Conservation (phyloP, 2,797 vertebrate species). For the Rhinichthys osculus region DNA sequence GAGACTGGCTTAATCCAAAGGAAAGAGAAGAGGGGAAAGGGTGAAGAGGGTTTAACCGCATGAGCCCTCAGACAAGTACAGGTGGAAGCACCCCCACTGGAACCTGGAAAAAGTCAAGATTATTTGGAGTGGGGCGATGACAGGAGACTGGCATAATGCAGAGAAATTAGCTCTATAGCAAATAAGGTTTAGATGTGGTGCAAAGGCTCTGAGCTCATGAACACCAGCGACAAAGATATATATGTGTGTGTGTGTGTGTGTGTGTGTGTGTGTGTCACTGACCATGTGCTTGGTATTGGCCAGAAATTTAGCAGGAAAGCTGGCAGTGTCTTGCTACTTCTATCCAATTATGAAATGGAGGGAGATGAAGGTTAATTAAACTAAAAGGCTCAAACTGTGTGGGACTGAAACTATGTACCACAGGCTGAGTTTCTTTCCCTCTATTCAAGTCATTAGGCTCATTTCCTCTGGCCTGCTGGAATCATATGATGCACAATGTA, state of each 20-base stretch:
- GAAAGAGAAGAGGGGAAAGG: conserved; percentile 32
- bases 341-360: conserved; percentile 48
- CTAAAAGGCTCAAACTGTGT: conserved; percentile 43
- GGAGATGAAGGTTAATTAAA: conserved; percentile 56
- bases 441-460: conserved; percentile 37
- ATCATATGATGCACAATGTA: conserved; percentile 22
- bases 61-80: conserved; percentile 57
- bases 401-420: conserved; percentile 41
- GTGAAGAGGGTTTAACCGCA: conserved; percentile 50
- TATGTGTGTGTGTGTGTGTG: conserved; percentile 14
- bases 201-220: background rate
- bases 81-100: conserved; percentile 59
- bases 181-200: conserved; percentile 41
- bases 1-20: conserved; percentile 48
- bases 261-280: background rate
- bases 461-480: conserved; percentile 11
- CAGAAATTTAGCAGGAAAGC: conserved; percentile 14
- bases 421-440: conserved; percentile 25
- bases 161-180: conserved; percentile 45
- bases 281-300: conserved; percentile 17
- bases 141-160: conserved; percentile 40
- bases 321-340: conserved; percentile 33
- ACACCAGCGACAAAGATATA: conserved; percentile 5
- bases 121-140: conserved; percentile 48
- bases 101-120: conserved; percentile 38